phyloP scores from a whole-genome alignment of 2,888 invertebrate genomes.

The Brachyopa scutellaris region DNA sequence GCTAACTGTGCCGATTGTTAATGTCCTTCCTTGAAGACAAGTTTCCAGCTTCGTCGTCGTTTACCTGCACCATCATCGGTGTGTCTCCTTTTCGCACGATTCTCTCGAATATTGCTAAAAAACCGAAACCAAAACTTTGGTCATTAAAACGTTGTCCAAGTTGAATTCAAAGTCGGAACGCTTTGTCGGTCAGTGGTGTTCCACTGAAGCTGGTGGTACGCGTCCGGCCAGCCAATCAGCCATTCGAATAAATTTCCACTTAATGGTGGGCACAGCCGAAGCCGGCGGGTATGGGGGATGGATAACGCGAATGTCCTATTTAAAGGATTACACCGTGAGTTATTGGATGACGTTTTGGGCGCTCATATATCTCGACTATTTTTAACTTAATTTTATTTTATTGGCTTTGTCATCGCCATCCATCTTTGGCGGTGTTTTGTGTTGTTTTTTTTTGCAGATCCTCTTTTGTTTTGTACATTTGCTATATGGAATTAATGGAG shows the following conservation, averaged over 20 bases:
- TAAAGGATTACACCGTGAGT: conserved; percentile 81
- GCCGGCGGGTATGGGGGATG: conserved; percentile 37
- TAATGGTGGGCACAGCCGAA: conserved; percentile 47
- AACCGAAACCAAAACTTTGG: conserved; percentile 54
- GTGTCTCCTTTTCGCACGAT: conserved; percentile 42
- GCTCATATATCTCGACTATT: conserved; percentile 79
- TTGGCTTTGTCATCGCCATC: conserved; percentile 75
- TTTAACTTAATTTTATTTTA: conserved; percentile 82
- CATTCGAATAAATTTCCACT: conserved; percentile 70
- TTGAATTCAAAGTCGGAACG: background rate
- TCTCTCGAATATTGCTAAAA: conserved; percentile 52
- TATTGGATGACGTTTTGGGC: conserved; percentile 75
- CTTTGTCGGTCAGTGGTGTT: conserved; percentile 70
- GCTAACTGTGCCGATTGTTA: conserved; percentile 56
- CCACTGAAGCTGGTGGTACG: conserved; percentile 38
- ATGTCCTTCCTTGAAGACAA: conserved; percentile 59
- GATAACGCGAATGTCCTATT: conserved; percentile 81
- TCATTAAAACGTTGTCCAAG: conserved; percentile 54
- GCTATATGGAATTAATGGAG: conserved; percentile 64
- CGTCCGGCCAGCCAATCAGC: conserved; percentile 60
- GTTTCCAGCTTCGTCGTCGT: conserved; percentile 36
- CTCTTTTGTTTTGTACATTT: conserved; percentile 54
- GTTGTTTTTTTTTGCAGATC: conserved; percentile 24
- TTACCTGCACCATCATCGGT: conserved; percentile 41
- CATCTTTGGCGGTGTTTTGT: conserved; percentile 42